Evolutionary conservation across 2,888 invertebrate species (phyloP).

Genomic region (Ichneumoninae sp.): DNA sequence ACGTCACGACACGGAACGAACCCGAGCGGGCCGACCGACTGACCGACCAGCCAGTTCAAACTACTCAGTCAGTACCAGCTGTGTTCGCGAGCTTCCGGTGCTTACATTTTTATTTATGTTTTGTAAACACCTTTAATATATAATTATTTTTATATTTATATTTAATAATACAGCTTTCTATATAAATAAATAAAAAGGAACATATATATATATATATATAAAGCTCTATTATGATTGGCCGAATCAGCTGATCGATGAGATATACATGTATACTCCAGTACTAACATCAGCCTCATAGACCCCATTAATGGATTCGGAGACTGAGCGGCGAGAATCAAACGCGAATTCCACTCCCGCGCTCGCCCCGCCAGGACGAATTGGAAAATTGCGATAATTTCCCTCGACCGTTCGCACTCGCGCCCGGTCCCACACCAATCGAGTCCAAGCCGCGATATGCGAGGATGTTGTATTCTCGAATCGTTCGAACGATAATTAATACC

Average conservation of each 20-base stretch:
- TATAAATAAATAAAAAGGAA: too few species aligned
- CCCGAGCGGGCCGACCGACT: slow-evolving; percentile 59
- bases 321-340: slow-evolving; percentile 46
- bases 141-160: neutral
- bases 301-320: neutral
- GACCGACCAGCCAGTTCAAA: slow-evolving; percentile 58
- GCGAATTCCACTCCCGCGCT: slow-evolving; percentile 36
- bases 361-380: slow-evolving; percentile 55
- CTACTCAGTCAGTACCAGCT: slow-evolving; percentile 45
- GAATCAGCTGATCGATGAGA: too few species aligned
- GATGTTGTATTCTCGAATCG: neutral
- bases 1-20: slow-evolving; percentile 64
- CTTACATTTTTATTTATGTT: neutral
- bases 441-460: neutral
- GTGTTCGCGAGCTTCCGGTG: slow-evolving; percentile 54
- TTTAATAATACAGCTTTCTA: too few species aligned
- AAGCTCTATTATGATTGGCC: too few species aligned
- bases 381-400: slow-evolving; percentile 63
- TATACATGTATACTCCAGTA: neutral
- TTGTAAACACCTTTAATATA: slow-evolving; percentile 25
- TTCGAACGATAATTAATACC: neutral
- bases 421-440: slow-evolving; percentile 17
- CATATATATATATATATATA: too few species aligned
- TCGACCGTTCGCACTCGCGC: slow-evolving; percentile 2
- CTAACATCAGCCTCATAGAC: neutral